These are phyloP conservation scores for Hetaerina americana DNA, from an alignment of 1,140 invertebrate genomes.

Conservation along the genomic window DNA sequence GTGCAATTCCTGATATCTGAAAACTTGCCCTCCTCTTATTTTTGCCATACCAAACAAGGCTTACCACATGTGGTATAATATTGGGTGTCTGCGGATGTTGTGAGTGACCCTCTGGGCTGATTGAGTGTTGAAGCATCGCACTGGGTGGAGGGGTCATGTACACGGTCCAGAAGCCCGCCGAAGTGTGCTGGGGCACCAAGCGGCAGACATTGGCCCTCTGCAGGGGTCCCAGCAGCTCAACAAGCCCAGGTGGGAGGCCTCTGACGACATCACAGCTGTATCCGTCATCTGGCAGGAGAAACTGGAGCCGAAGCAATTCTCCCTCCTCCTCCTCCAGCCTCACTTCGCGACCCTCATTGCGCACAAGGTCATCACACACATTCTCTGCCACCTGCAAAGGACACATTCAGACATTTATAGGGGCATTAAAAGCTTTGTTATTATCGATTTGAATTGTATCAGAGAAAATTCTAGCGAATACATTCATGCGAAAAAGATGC, in stretches of 20 bases:
- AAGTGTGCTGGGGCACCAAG: conserved; percentile 76
- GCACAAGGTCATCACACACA: conserved; percentile 81
- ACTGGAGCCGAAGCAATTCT: conserved; percentile 71
- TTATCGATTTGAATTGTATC: too few relatives aligned
- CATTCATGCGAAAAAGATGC: too few relatives aligned
- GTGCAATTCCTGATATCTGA: too few relatives aligned
- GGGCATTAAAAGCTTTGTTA: too few relatives aligned
- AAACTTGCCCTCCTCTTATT: too few relatives aligned
- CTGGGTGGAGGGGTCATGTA: conserved; percentile 52
- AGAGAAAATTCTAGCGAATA: too few relatives aligned
- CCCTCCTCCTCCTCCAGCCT: conserved; percentile 74
- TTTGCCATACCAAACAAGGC: too few relatives aligned
- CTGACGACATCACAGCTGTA: conserved; percentile 94
- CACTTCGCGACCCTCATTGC: conserved; percentile 74
- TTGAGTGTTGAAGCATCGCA: background rate
- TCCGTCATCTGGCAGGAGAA: conserved; percentile 92
- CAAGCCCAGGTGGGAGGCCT: conserved; percentile 81
- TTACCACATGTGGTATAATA: background rate
- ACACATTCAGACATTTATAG: too few relatives aligned
- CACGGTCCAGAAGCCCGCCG: conserved; percentile 87
- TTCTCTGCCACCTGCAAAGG: conserved; percentile 77
- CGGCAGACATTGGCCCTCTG: conserved; percentile 76
- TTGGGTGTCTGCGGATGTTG: background rate
- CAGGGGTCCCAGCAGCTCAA: conserved; percentile 81
- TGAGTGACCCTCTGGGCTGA: background rate